These are phyloP conservation scores for Elymnias hypermnestra DNA, from an alignment of 1,140 invertebrate genomes.

Conservation along the genomic window DNA sequence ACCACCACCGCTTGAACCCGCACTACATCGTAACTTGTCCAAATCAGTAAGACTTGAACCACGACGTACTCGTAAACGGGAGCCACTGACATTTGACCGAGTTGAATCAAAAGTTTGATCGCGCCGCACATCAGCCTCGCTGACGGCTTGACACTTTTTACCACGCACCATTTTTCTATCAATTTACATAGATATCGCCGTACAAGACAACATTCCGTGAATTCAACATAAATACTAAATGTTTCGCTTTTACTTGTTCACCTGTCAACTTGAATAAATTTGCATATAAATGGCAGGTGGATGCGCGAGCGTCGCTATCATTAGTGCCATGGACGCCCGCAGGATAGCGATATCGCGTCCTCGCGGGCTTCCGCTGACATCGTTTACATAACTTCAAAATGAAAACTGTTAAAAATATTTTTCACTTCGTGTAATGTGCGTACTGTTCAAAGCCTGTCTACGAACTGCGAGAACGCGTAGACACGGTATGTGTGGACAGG, in stretches of 20 bases:
- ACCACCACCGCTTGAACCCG: constrained; percentile 76
- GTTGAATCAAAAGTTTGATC: constrained; percentile 37
- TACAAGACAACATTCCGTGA: constrained; percentile 25
- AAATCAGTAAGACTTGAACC: constrained; percentile 85
- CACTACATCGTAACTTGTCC: constrained; percentile 77
- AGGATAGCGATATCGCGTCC: constrained; percentile 62
- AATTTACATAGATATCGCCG: too few species aligned
- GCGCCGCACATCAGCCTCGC: constrained; percentile 59
- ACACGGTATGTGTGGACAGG: constrained; percentile 45
- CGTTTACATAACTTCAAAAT: constrained; percentile 38
- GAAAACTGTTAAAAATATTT: constrained; percentile 23
- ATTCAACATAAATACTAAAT: constrained; percentile 39
- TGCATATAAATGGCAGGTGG: constrained; percentile 65
- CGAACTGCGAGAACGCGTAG: constrained; percentile 54
- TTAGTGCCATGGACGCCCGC: constrained; percentile 68
- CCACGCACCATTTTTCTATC: constrained; percentile 57
- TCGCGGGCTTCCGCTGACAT: constrained; percentile 54
- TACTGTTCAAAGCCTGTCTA: constrained; percentile 46
- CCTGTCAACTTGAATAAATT: constrained; percentile 49
- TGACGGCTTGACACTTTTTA: constrained; percentile 54
- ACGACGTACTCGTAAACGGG: constrained; percentile 77
- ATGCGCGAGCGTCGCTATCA: constrained; percentile 49
- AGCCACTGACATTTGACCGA: constrained; percentile 35
- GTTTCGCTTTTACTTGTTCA: constrained; percentile 26
- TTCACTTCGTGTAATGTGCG: constrained; percentile 41